Evolutionary conservation across 2,113 vertebrate genomes (phyloP).

Genomic region (Platysteira castanea): DNA sequence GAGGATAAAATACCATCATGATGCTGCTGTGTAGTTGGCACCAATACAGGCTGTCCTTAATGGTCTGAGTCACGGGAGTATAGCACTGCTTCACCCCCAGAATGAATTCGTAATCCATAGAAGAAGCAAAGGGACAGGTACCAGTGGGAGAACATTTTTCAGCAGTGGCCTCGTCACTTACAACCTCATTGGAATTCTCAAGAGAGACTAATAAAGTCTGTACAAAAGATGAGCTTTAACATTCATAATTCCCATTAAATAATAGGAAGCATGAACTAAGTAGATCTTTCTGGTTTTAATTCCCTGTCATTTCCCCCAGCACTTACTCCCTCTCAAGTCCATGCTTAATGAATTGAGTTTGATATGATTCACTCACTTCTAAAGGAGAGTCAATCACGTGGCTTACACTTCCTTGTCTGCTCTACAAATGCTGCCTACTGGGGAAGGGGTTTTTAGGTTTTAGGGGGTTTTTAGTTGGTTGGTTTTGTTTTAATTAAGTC

Average conservation of each 20-base stretch:
- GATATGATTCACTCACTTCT: not conserved
- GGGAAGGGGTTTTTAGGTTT: fast-evolving
- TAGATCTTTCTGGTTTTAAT: not conserved
- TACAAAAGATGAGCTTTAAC: not conserved
- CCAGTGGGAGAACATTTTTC: not conserved
- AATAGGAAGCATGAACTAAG: not conserved
- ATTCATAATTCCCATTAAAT: not conserved
- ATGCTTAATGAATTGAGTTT: not conserved
- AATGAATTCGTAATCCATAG: not conserved
- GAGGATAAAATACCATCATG: not conserved
- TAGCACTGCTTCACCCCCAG: not conserved
- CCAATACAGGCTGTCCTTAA: not conserved
- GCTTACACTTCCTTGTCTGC: not conserved
- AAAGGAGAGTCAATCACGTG: not conserved
- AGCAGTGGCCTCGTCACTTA: not conserved
- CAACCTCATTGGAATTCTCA: not conserved
- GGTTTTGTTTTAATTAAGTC: not conserved
- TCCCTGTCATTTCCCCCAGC: not conserved
- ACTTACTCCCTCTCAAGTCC: not conserved
- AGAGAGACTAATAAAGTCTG: not conserved
- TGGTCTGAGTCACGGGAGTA: not conserved
- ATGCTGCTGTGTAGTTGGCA: not conserved
- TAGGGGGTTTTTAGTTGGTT: fast-evolving
- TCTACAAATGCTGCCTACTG: not conserved
- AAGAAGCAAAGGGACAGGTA: not conserved